Conservation (phyloP, 1,140 invertebrate species). For the Bombus breviceps region DNA sequence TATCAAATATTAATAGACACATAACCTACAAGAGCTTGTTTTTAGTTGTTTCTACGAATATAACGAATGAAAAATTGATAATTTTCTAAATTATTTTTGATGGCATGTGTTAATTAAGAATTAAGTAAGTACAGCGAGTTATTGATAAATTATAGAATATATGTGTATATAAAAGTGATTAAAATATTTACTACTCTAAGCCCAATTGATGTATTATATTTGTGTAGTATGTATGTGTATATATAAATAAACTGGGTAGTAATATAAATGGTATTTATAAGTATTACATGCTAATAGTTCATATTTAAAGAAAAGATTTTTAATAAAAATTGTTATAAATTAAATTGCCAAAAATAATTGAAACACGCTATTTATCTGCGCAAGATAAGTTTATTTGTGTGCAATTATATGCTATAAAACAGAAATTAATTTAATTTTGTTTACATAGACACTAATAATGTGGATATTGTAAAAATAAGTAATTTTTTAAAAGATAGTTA, state of each 20-base stretch:
- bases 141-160: neutral
- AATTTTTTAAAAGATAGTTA: neutral
- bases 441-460: neutral
- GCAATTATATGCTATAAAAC: neutral
- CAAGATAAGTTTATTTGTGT: neutral
- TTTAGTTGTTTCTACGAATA: neutral
- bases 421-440: neutral
- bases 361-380: neutral
- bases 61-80: neutral
- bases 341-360: neutral
- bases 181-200: neutral
- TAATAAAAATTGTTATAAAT: neutral
- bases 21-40: constrained; percentile 15
- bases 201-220: neutral
- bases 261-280: no score
- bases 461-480: neutral
- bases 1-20: neutral
- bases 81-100: neutral
- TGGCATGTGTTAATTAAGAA: neutral
- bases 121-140: neutral
- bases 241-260: neutral
- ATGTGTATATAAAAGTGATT: neutral
- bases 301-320: neutral
- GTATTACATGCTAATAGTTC: no score
- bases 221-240: neutral